Base-by-base conservation (phyloP, 2,888 invertebrate genomes). In the Tortrix viridana region DNA sequence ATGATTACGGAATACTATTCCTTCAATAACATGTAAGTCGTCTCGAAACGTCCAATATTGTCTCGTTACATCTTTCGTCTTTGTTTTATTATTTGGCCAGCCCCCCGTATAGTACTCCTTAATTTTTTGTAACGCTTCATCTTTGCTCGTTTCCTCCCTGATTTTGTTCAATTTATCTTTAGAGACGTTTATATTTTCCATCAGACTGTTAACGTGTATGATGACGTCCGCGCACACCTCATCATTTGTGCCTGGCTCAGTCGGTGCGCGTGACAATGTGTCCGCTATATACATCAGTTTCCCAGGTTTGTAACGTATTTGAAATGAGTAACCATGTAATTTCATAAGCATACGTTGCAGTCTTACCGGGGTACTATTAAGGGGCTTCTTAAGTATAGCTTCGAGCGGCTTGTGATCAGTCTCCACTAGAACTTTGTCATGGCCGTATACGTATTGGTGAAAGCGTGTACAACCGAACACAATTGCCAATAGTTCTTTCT, bases 371-470 rank as follows among this genome's bases (percentile, higher is more conserved):
- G 56, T 56, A 16, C 37, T 37, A 7, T 47, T 56, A 2, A 47
- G 47, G 1, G 67, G 52, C 64, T 74, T 74, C 58, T 71, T 69
- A 65, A 76, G 73, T 50, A 80, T 70, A n/a, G 71, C 14, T 44
- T 70, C 75, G 16, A 81, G 64, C 0, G 76, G 79, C 61, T 75
- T 75, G 50, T 80, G 77, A 63, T 81, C 77, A 41, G 68, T 71
- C 23, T 73, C 56, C 5, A 79, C 71, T 44, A 44, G 63, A 5
- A 75, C 56, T 23, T 61, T n/a, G 1, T n/a, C 16, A 12, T 61
- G 65, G 1, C 67, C 65, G 18, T 61, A 67, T 2, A 66, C 48
- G 14, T 65, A 66, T 18, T 65, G 65, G n/a, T 65, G 68, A 20
- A 65, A 68, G 1, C 58, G 44, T 5, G 5, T 46, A 22, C 65